These are phyloP conservation scores for Gephyroberyx darwinii DNA, from an alignment of 2,797 vertebrate genomes.

Conservation along the genomic window DNA sequence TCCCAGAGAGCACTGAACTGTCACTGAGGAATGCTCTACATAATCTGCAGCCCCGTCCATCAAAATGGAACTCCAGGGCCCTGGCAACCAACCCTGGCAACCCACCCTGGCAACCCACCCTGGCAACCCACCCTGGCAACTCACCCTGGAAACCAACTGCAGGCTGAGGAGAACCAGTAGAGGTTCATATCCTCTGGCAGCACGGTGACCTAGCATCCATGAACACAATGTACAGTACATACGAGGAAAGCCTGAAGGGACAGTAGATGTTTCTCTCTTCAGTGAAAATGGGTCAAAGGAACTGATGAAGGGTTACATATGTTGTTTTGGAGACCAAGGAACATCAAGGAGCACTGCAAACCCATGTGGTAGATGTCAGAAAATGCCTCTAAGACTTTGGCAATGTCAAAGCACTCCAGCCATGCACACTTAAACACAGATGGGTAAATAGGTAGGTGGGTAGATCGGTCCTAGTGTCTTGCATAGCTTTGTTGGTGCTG, in stretches of 20 bases:
- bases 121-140: slow-evolving; percentile 13
- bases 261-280: neutral
- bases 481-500: neutral
- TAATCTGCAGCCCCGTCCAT: slow-evolving; percentile 63
- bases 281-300: neutral
- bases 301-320: neutral
- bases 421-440: neutral
- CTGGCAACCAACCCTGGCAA: neutral
- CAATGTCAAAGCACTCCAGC: too few species aligned
- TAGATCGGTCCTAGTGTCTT: neutral
- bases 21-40: slow-evolving; percentile 39
- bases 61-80: slow-evolving; percentile 34
- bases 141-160: neutral
- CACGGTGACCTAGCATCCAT: neutral
- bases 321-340: neutral
- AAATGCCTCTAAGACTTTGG: too few species aligned
- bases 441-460: too few species aligned
- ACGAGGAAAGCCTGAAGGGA: neutral
- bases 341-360: too few species aligned
- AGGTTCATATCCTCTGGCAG: neutral
- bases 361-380: too few species aligned
- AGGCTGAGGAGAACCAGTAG: neutral
- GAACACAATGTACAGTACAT: neutral
- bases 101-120: slow-evolving; percentile 20
- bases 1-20: slow-evolving; percentile 45